Evolutionary conservation across 2,888 invertebrate genomes (phyloP), one percentile per base, ranked within the genome.

Genomic region (Cantharis nigra): DNA sequence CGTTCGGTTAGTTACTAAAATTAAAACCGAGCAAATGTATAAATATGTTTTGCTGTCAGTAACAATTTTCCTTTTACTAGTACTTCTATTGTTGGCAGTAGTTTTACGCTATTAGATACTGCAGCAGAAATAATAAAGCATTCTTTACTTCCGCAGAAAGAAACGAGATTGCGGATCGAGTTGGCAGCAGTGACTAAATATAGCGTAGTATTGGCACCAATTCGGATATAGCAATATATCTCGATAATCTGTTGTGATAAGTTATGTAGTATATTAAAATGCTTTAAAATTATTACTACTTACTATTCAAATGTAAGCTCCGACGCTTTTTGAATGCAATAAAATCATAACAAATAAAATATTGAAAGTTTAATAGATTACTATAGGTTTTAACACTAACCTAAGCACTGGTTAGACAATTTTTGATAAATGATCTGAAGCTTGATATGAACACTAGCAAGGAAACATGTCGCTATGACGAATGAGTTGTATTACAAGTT

Each of bases 201-300:
- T 84, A 84, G 83, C 83, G 83, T 83, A 85, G 85, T 84, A 84
- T 83, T 85, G 84, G 84, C 85, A 84, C 84, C 84, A 81, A 81
- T 81, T 82, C 80, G 82, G 81, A 82, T 82, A 84, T 83, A 83
- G 82, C 84, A 81, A 85, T 85, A 85, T 85, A 84, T 85, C 81
- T 82, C 81, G 81, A 79, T 84, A 84, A 85, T 84, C 83, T 83
- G 83, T 82, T 83, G 80, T 80, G 79, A 82, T 83, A 80, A 84
- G 82, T 82, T 82, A 82, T 81, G 78, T 78, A 49, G 49, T 49
- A 49, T 49, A 49, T 49, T 49, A 49, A 49, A 49, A 28, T 63
- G 79, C 70, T 77, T 81, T 76, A 49, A 49, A 49, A 49, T 49
- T 49, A 49, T 49, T 49, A 49, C 49, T 49, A 49, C 49, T 49